Evolutionary conservation across 2,113 vertebrate genomes (phyloP), one percentile per base, ranked within the genome.

Genomic region (Myanophis thanlyinensis): DNA sequence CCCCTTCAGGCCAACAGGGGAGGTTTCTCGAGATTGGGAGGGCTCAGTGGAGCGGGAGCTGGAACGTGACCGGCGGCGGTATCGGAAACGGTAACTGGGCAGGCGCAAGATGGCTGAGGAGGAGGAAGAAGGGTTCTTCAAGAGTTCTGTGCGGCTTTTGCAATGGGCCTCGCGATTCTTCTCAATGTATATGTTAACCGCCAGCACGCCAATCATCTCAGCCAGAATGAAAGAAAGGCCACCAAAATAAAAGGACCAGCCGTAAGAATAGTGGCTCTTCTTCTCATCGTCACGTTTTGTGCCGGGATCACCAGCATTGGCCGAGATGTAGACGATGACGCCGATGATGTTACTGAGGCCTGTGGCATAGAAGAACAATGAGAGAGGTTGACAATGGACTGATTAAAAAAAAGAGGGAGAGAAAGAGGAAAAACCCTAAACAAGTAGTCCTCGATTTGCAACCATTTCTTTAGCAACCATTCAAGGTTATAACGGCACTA

Each of bases 271-370:
- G 96, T 99, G 98, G 98, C 97, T 98, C 95, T 99, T 99, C 96
- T 98, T 98, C 95, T 99, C 98, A 95, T 99, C 98, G 46, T 99
- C 98, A 90, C 98, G 98, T 96, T 98, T 99, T 1, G 98, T 98
- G 88, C 98, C 98, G 92, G 99, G 99, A 97, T 99, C 98, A 23
- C 98, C 98, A 88, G 99, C 95, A 35, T 98, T 99, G 15, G 98
- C 98, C 0, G 98, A 99, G 97, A 99, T 99, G 97, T 99, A 99
- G 93, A 99, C 98, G 54, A 99, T 99, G 95, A 99, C 98, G 12
- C 98, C 98, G 56, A 99, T 99, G 95, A 99, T 99, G 98, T 99
- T 99, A 97, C 98, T 99, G 95, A 99, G 97, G 93, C 98, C 98
- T 99, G 96, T 59, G 93, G 27, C 84, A 53, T 87, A 94, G 51